Percentiles rank a stretch among this genome's conserved stretches.
Conservation (phyloP, 2,888 invertebrate species). For the Cerastis leucographa region DNA sequence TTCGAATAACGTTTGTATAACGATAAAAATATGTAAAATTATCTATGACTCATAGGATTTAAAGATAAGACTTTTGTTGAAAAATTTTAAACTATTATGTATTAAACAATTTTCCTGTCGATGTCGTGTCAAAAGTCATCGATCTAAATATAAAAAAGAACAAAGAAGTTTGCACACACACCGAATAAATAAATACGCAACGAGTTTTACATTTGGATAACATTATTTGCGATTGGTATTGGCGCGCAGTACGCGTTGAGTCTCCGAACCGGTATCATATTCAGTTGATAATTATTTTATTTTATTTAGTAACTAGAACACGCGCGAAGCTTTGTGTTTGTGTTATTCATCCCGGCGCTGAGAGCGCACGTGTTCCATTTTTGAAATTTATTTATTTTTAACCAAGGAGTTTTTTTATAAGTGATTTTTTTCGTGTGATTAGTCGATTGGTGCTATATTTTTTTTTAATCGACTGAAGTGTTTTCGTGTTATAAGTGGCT, state of each 20-base stretch:
- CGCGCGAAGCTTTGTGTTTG: constrained; percentile 60
- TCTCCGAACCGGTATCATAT: constrained; percentile 61
- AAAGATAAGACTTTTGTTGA: constrained; percentile 12
- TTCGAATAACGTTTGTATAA: not conserved
- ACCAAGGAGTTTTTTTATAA: not conserved
- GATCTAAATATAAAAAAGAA: constrained; percentile 80
- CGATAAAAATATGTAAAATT: constrained; percentile 15
- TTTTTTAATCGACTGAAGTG: constrained; percentile 32
- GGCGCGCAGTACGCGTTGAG: constrained; percentile 70
- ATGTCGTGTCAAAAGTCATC: constrained; percentile 78
- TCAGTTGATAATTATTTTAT: constrained; percentile 68
- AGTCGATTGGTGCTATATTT: constrained; percentile 17
- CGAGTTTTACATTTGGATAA: constrained; percentile 75
- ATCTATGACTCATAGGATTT: constrained; percentile 17
- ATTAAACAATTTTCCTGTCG: constrained; percentile 51
- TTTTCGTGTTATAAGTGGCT: constrained; percentile 23
- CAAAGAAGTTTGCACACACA: constrained; percentile 77
- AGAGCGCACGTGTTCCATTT: constrained; percentile 55
- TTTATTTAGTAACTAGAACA: constrained; percentile 60
- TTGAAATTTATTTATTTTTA: constrained; percentile 22
- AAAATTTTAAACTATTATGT: not conserved
- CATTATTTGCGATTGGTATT: constrained; percentile 69
- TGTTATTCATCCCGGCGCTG: constrained; percentile 41
- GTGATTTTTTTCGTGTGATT: constrained; percentile 14
- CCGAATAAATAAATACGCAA: constrained; percentile 81